Conservation (phyloP, 2,888 invertebrate species). For the Drosophila eohydei region DNA sequence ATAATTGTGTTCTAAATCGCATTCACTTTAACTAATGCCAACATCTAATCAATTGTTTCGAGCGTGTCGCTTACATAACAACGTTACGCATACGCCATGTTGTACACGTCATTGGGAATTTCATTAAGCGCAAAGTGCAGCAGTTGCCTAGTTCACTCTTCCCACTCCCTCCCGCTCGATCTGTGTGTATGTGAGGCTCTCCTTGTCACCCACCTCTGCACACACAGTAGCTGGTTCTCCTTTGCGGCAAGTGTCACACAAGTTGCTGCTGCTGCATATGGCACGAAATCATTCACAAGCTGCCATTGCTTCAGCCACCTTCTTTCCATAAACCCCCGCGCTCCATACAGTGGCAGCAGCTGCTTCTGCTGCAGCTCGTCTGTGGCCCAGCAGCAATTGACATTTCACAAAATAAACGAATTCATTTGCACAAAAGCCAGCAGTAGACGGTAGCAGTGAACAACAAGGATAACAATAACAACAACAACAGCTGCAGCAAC, state of each 20-base stretch:
- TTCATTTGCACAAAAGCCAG: constrained; percentile 77
- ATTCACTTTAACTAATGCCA: constrained; percentile 10
- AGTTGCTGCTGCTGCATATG: constrained; percentile 51
- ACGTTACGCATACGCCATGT: constrained; percentile 67
- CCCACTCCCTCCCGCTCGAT: not conserved
- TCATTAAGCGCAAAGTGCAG: constrained; percentile 72
- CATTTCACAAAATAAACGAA: constrained; percentile 81
- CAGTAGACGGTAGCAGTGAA: constrained; percentile 30
- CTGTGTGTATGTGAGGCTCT: not conserved
- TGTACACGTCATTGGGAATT: constrained; percentile 56
- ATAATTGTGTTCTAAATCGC: not conserved
- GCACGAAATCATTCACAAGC: constrained; percentile 54
- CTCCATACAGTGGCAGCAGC: constrained; percentile 6
- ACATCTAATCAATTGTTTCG: constrained; percentile 27
- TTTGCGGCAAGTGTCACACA: constrained; percentile 68
- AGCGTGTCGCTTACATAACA: constrained; percentile 22
- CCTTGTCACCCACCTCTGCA: not conserved
- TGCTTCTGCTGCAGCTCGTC: constrained; percentile 18
- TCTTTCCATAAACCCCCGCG: not conserved
- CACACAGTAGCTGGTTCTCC: constrained; percentile 19
- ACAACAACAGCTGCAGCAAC: constrained; percentile 16
- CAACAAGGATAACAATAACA: constrained; percentile 33
- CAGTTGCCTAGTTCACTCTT: constrained; percentile 27
- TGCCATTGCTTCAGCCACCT: constrained; percentile 10
- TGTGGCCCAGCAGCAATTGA: constrained; percentile 70